Percentiles rank a stretch among this genome's conserved stretches.
phyloP scores from a whole-genome alignment of 2,113 vertebrate genomes.

The Mobula hypostoma region DNA sequence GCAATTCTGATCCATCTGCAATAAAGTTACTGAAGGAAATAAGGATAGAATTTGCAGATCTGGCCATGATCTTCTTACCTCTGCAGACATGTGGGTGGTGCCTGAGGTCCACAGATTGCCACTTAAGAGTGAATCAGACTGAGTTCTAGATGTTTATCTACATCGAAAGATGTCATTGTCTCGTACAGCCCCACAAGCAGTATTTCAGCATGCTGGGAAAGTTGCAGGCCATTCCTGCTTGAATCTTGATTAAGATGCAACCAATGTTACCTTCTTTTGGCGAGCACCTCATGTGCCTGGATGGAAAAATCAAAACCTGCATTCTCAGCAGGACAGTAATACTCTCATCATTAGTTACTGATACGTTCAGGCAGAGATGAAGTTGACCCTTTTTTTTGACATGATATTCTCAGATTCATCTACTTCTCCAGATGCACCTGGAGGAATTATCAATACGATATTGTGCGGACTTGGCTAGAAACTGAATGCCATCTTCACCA shows the following conservation, averaged over 20 bases:
- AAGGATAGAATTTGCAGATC: too few relatives aligned
- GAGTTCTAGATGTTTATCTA: too few relatives aligned
- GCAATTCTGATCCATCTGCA: not conserved
- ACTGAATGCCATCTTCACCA: too few relatives aligned
- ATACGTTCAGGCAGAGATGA: not conserved
- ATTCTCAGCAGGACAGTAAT: not conserved
- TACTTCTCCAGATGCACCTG: not conserved
- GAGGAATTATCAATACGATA: not conserved
- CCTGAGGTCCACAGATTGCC: not conserved
- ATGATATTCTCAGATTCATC: not conserved
- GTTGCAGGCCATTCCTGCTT: not conserved
- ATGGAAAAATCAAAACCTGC: not conserved
- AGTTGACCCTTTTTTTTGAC: not conserved
- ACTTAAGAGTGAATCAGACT: too few relatives aligned
- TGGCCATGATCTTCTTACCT: too few relatives aligned
- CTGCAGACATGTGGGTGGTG: not conserved
- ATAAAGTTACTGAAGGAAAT: not conserved
- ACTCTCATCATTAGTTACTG: not conserved
- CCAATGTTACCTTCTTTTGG: not conserved
- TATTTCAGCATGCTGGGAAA: not conserved
- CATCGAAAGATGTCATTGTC: too few relatives aligned
- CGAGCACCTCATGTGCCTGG: not conserved
- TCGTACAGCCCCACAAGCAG: not conserved
- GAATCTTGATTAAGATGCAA: not conserved
- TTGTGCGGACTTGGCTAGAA: too few relatives aligned